A percentile compares a stretch with the other conserved stretches of the same genome.
Evolutionary conservation across 2,888 invertebrate species (phyloP).

Genomic region (Rhyacophila evoluta): DNA sequence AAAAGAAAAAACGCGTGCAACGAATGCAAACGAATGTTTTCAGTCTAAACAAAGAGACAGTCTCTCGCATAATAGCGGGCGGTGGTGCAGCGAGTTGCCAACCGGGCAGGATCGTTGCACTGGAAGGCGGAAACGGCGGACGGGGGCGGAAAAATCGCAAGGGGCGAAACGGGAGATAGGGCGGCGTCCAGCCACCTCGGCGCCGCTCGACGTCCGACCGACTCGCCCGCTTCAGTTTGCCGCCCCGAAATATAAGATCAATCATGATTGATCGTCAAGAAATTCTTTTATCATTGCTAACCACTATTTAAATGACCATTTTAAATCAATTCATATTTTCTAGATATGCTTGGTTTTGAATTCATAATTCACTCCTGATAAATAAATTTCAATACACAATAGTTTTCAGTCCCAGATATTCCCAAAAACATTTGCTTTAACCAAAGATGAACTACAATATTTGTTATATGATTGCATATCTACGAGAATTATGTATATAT

Average conservation of each 20-base stretch:
- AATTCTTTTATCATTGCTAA: background rate
- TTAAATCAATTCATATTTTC: background rate
- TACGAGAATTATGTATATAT: too few species aligned
- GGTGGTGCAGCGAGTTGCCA: background rate
- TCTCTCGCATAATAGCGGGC: background rate
- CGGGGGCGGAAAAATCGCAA: background rate
- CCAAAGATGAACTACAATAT: too few species aligned
- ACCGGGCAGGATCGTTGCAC: conserved; percentile 1
- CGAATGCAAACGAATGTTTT: background rate
- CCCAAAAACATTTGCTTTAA: too few species aligned
- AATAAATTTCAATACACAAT: too few species aligned
- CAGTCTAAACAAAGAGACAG: background rate
- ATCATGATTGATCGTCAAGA: background rate
- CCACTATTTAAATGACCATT: background rate
- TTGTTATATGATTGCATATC: too few species aligned
- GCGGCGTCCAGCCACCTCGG: conserved; percentile 30
- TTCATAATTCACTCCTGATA: too few species aligned
- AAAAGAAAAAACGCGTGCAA: background rate
- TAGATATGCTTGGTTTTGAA: too few species aligned
- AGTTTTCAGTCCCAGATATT: too few species aligned
- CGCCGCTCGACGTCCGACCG: conserved; percentile 10
- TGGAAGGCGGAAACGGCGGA: background rate
- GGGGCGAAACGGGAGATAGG: background rate
- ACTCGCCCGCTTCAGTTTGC: background rate
- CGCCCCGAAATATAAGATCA: background rate